These are phyloP conservation scores for Philonicus albiceps DNA, from an alignment of 2,888 invertebrate genomes.

Conservation along the genomic window DNA sequence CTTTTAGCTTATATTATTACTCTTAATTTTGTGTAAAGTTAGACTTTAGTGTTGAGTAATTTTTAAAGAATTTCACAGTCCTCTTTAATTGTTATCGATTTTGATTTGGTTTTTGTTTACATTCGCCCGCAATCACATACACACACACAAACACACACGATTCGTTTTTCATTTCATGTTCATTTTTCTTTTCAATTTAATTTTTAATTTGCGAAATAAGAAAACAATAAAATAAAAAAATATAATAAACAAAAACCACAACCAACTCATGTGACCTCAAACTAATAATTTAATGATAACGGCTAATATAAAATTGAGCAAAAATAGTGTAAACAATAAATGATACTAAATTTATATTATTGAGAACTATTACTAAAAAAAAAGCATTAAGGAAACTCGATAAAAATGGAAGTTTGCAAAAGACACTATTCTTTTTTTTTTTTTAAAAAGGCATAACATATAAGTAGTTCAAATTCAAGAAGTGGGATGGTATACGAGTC, in stretches of 20 bases:
- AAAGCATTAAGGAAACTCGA: neutral
- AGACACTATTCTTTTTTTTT: no score
- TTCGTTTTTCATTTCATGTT: conserved; percentile 1
- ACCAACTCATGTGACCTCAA: conserved; percentile 66
- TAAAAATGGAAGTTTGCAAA: neutral
- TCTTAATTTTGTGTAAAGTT: neutral
- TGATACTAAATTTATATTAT: conserved; percentile 24
- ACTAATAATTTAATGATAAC: conserved; percentile 49
- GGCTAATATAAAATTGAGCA: conserved; percentile 50
- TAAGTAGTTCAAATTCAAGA: neutral
- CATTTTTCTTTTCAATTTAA: neutral
- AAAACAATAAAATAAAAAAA: neutral
- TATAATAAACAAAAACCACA: conserved; percentile 56
- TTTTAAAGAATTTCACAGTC: conserved; percentile 6
- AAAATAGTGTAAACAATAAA: conserved; percentile 53
- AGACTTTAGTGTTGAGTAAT: conserved; percentile 34
- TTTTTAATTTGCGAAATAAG: neutral
- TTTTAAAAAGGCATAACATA: neutral
- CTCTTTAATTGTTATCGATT: conserved; percentile 7
- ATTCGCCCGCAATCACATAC: neutral
- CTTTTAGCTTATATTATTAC: neutral
- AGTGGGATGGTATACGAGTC: neutral
- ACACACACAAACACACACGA: neutral
- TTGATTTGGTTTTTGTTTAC: conserved; percentile 39
- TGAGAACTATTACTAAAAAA: conserved; percentile 23